These are phyloP conservation scores for Trematomus loennbergii DNA, from an alignment of 2,113 vertebrate genomes.

Conservation along the genomic window DNA sequence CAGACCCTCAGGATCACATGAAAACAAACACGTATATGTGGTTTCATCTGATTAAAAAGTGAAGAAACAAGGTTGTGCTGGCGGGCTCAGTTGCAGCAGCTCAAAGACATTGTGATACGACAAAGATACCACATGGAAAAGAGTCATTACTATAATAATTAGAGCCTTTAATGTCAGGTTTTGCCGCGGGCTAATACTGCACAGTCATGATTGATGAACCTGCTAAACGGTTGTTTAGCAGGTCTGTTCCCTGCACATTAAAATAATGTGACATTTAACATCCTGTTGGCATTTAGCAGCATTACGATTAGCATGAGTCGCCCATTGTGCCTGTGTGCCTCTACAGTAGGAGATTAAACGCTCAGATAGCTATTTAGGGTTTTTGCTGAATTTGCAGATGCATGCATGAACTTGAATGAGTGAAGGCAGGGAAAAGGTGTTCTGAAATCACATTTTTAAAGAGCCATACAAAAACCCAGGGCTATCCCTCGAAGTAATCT, in stretches of 20 bases:
- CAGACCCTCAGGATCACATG: not conserved
- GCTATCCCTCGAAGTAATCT: no score
- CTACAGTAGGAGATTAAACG: constrained; percentile 18
- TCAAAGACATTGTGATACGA: not conserved
- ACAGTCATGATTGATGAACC: not conserved
- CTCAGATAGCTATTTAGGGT: not conserved
- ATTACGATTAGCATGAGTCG: not conserved
- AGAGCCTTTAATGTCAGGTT: not conserved
- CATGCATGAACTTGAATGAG: constrained; percentile 13
- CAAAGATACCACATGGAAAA: not conserved
- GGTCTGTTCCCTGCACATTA: not conserved
- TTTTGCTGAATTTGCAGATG: constrained; percentile 10
- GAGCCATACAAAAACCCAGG: no score
- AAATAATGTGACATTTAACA: constrained; percentile 18
- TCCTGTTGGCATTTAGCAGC: constrained; percentile 19
- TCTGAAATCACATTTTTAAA: no score
- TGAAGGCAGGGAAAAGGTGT: not conserved
- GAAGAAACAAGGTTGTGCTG: not conserved
- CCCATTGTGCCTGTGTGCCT: not conserved
- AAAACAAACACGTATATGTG: constrained; percentile 1
- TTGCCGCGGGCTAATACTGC: not conserved
- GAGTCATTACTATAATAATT: constrained; percentile 17
- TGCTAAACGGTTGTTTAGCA: not conserved
- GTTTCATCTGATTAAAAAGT: not conserved
- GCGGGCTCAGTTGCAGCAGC: not conserved